Evolutionary conservation across 2,797 vertebrate genomes (phyloP), one percentile per base, ranked within the genome.

Genomic region (Oryzias sinensis): DNA sequence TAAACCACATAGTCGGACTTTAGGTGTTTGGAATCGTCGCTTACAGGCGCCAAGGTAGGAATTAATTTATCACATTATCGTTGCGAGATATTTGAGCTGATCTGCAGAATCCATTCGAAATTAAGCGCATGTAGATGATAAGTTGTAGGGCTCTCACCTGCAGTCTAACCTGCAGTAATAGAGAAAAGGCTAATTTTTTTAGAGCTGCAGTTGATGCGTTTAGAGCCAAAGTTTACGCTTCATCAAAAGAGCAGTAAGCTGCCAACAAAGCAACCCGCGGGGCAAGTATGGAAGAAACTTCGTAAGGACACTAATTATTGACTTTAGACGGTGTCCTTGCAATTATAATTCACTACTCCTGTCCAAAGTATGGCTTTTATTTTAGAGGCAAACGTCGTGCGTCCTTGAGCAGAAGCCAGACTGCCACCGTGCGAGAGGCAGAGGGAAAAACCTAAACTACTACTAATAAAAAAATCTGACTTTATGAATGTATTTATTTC

Each of bases 151-250:
- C 80, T 56, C 11, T 58, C 43, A 22, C 1, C 17, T 48, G 52
- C 75, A 65, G 59, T 68, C 65, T 5, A 53, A 54, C 29, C 65
- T 43, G 40, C 13, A 17, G 37, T 11, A 1, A 22, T 17, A 37
- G 5, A 18, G 5, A 6, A 5, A 9, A 5, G 43, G 49, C 1
- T 15, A 15, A 27, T 15, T 37, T 41, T 46, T n/a, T 13, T 29
- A 37, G 33, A 37, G 9, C 33, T 37, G 33, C 33, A 37, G 33
- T 37, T 37, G 72, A 9, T 14, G 25, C 57, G 48, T 22, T 22
- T 22, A 22, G 20, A 70, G 48, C 68, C 70, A 88, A 89, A 89
- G 86, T 89, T 89, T 87, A n/a, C 70, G 49, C 57, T 59, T 60
- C 52, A 56, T 5, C 6, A 70, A 33, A 45, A 22, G 48, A 44